phyloP scores from a whole-genome alignment of 2,113 vertebrate species.

The Callopanchax toddi region DNA sequence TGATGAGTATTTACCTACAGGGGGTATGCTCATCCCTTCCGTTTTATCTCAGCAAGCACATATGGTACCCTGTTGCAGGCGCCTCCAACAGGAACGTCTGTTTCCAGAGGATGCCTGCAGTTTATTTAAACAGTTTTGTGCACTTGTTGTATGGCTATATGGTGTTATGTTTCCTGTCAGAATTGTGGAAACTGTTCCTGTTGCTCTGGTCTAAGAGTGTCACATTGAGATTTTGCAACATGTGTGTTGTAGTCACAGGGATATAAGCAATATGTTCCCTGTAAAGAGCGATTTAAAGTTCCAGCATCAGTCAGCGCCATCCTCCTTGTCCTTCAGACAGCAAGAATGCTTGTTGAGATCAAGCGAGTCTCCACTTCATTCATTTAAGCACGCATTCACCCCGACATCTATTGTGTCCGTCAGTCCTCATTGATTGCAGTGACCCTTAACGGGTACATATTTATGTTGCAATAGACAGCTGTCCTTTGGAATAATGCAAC shows the following conservation, averaged over 20 bases:
- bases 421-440: slow-evolving; percentile 69
- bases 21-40: slow-evolving; percentile 66
- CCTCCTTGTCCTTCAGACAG: slow-evolving; percentile 42
- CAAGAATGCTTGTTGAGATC: slow-evolving; percentile 37
- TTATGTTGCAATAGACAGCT: slow-evolving; percentile 67
- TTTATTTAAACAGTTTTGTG: slow-evolving; percentile 48
- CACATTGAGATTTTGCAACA: slow-evolving; percentile 10
- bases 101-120: slow-evolving; percentile 60
- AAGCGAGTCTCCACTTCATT: slow-evolving; percentile 51
- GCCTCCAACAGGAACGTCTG: slow-evolving; percentile 56
- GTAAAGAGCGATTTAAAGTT: slow-evolving; percentile 32
- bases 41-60: slow-evolving; percentile 75
- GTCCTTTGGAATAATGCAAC: slow-evolving; percentile 61
- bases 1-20: slow-evolving; percentile 72
- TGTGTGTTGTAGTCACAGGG: slow-evolving; percentile 3
- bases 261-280: neutral
- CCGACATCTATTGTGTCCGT: slow-evolving; percentile 64
- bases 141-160: slow-evolving; percentile 47
- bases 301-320: slow-evolving; percentile 9
- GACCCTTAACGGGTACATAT: slow-evolving; percentile 68
- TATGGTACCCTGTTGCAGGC: slow-evolving; percentile 67
- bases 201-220: slow-evolving; percentile 1
- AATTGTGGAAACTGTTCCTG: slow-evolving; percentile 4
- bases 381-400: slow-evolving; percentile 46
- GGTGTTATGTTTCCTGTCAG: slow-evolving; percentile 11